Conservation (phyloP, 37 sponge, comb jelly and placozoan species). For the Crambe crambe region DNA sequence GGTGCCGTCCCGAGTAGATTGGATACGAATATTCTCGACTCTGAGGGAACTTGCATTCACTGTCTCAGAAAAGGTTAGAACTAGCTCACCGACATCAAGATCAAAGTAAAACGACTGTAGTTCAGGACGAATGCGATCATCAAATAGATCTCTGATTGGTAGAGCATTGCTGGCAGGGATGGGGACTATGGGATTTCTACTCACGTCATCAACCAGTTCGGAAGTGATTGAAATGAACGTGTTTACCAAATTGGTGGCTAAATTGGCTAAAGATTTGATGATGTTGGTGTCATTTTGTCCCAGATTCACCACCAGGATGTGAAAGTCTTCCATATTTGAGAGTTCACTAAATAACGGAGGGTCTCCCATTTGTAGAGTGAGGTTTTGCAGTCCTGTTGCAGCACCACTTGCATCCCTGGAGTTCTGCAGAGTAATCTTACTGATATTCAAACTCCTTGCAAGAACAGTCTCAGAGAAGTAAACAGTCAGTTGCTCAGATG, state of each 20-base stretch:
- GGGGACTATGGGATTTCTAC: slow-evolving; percentile 60
- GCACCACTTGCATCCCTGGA: neutral
- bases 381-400: slow-evolving; percentile 27
- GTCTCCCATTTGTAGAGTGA: slow-evolving; percentile 50
- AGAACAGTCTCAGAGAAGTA: slow-evolving; percentile 90
- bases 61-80: slow-evolving; percentile 74
- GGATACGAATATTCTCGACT: slow-evolving; percentile 48
- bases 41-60: slow-evolving; percentile 75
- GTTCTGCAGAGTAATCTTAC: slow-evolving; percentile 79
- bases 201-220: slow-evolving; percentile 71
- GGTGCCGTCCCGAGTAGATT: slow-evolving; percentile 18
- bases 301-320: slow-evolving; percentile 65
- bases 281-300: slow-evolving; percentile 73
- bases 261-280: slow-evolving; percentile 74
- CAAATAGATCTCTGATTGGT: slow-evolving; percentile 37
- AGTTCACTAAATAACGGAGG: slow-evolving; percentile 19
- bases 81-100: slow-evolving; percentile 53
- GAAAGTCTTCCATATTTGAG: slow-evolving; percentile 49
- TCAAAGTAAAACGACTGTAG: slow-evolving; percentile 69
- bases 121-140: slow-evolving; percentile 55
- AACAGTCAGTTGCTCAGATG: slow-evolving; percentile 59
- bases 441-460: slow-evolving; percentile 67
- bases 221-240: slow-evolving; percentile 72
- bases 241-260: slow-evolving; percentile 73
- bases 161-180: slow-evolving; percentile 46